Evolutionary conservation across 1,140 invertebrate genomes (phyloP), one percentile per base, ranked within the genome.

Genomic region (Pogonus chalceus): DNA sequence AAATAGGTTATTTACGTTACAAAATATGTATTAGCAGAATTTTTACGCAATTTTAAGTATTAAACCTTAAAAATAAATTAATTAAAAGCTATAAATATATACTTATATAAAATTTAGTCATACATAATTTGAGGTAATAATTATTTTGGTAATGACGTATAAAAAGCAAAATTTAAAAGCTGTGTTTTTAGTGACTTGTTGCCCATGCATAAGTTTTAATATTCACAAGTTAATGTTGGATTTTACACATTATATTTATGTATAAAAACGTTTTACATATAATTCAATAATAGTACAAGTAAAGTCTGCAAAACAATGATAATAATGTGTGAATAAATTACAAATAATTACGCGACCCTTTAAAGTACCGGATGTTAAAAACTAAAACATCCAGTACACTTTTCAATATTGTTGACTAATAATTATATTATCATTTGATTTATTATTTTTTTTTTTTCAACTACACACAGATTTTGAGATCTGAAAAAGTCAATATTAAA

Each of bases 231-330:
- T 23, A 20, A 23, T 31, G 24, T 31, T 18, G 31, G 21, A 24
- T 56, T 56, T 56, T 56, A 48, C 55, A 53, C 47, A 56, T 56
- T 56, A 56, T 56, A 56, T 56, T 56, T 56, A 56, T 56, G 55
- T 56, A 56, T 56, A 56, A 56, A 54, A 56, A 51, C 35, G 55
- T 56, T 52, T 56, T 56, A 56, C 55, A 56, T 26, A 43, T 56
- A 49, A 52, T 31, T 12, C 18, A 43, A 43, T 43, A 52, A 56
- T 50, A 53, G 55, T 56, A 56, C 55, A 56, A 18, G 55, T 43
- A 51, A 56, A 49, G 26, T 53, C 43, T 53, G 52, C 52, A 51
- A 56, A 50, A 35, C 39, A 56, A 56, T 39, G 26, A 22, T 52
- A 23, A 37, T 20, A 24, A 31, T 31, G 43, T 51, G 43, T 56